phyloP scores from a whole-genome alignment of 1,140 invertebrate genomes.

The Scaptomyza montana region DNA sequence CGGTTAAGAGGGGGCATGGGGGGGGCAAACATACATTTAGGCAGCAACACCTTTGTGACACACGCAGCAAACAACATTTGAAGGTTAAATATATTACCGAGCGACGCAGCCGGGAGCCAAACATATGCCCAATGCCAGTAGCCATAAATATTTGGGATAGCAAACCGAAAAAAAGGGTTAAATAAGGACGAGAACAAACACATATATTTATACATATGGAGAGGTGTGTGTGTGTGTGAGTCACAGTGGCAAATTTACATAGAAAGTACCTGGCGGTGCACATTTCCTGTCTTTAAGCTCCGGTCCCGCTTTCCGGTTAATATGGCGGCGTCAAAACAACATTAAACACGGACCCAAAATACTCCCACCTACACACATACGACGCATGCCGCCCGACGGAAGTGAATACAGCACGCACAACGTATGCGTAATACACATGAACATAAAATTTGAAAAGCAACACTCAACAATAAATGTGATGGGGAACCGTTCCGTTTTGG shows the following conservation, averaged over 20 bases:
- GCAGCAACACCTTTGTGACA: conserved; percentile 50
- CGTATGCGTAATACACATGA: conserved; percentile 75
- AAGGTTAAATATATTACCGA: conserved; percentile 77
- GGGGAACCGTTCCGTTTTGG: conserved; percentile 32
- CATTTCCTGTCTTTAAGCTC: conserved; percentile 70
- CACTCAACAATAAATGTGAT: conserved; percentile 22
- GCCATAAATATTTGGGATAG: conserved; percentile 75
- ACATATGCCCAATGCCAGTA: conserved; percentile 64
- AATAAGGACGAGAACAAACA: conserved; percentile 20
- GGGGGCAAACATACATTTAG: conserved; percentile 24
- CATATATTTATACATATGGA: too few species aligned
- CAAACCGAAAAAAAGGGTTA: conserved; percentile 64
- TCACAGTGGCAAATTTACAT: conserved; percentile 69
- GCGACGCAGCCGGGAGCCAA: conserved; percentile 32
- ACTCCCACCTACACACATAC: neutral
- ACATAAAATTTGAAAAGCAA: conserved; percentile 70
- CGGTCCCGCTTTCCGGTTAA: conserved; percentile 69
- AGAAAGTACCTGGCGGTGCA: conserved; percentile 78
- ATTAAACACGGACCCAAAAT: conserved; percentile 63
- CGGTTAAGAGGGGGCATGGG: neutral
- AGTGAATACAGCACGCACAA: conserved; percentile 70
- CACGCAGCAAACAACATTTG: conserved; percentile 55
- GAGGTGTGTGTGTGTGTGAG: neutral
- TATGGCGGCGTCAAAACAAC: conserved; percentile 81
- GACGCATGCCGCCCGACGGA: conserved; percentile 56